These are phyloP conservation scores for Aleiodes alternator DNA, from an alignment of 2,888 invertebrate genomes.

Conservation along the genomic window DNA sequence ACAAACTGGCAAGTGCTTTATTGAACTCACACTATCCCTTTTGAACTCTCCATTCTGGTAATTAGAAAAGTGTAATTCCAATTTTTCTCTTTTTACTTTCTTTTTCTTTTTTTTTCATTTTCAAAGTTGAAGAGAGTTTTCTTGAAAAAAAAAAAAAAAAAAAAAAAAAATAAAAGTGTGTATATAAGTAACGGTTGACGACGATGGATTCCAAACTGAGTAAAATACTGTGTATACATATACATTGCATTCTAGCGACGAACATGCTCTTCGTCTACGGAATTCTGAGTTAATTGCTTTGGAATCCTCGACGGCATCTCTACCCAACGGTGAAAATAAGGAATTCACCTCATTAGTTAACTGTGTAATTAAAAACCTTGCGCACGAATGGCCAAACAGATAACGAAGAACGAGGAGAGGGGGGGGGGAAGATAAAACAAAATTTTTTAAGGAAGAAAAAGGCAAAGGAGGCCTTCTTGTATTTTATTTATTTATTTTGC, in stretches of 20 bases:
- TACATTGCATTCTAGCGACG: conserved; percentile 34
- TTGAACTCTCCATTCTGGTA: conserved; percentile 53
- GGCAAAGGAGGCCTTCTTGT: conserved; percentile 50
- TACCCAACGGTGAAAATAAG: conserved; percentile 60
- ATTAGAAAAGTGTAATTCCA: conserved; percentile 48
- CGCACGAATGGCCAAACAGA: conserved; percentile 67
- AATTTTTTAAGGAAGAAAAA: conserved; percentile 49
- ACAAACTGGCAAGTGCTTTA: conserved; percentile 19
- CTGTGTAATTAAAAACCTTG: conserved; percentile 72
- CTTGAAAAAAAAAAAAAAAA: not conserved
- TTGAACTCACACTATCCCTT: conserved; percentile 45
- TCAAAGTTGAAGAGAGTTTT: conserved; percentile 18
- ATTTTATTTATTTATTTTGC: conserved; percentile 27
- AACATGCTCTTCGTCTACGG: conserved; percentile 49
- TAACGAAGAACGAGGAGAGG: conserved; percentile 63
- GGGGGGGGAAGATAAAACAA: conserved; percentile 52
- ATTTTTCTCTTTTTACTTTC: not conserved
- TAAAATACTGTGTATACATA: conserved; percentile 32
- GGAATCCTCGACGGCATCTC: conserved; percentile 58
- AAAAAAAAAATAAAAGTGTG: not conserved
- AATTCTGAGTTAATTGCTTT: conserved; percentile 64
- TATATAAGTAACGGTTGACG: conserved; percentile 14
- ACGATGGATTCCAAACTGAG: conserved; percentile 7
- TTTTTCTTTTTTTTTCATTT: conserved; percentile 2
- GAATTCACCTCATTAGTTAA: conserved; percentile 71